Conservation (phyloP, 2,888 invertebrate species). For the Andrena bucephala region DNA sequence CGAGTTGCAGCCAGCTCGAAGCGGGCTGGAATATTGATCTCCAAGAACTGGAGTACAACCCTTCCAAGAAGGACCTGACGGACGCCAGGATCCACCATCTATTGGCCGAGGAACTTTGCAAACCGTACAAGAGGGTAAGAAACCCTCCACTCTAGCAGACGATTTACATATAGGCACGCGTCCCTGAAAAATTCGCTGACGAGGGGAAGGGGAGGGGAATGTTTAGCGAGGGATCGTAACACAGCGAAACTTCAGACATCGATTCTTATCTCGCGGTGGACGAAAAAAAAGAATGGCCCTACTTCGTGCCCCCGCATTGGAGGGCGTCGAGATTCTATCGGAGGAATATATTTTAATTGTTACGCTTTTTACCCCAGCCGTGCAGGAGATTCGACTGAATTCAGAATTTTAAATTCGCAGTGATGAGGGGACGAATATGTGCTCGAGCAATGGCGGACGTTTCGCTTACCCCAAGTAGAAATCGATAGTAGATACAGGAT, state of each 20-base stretch:
- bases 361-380: too few species aligned
- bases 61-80: conserved; percentile 95
- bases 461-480: too few species aligned
- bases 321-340: not conserved
- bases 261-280: not conserved
- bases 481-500: not conserved
- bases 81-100: conserved; percentile 98
- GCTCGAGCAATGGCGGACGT: too few species aligned
- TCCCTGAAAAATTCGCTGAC: conserved; percentile 45
- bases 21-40: conserved; percentile 96
- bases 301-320: not conserved
- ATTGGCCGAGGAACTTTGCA: conserved; percentile 94
- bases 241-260: conserved; percentile 10
- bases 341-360: not conserved
- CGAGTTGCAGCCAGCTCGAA: conserved; percentile 94
- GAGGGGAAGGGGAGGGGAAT: conserved; percentile 1
- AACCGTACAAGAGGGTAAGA: conserved; percentile 94
- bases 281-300: not conserved
- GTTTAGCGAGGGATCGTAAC: not conserved
- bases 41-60: conserved; percentile 97
- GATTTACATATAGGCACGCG: conserved; percentile 24
- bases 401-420: not conserved
- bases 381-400: too few species aligned
- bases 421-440: not conserved
- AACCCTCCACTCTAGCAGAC: conserved; percentile 26